phyloP scores from a whole-genome alignment of 2,797 vertebrate genomes.

The Odontamblyopus lacepedii region DNA sequence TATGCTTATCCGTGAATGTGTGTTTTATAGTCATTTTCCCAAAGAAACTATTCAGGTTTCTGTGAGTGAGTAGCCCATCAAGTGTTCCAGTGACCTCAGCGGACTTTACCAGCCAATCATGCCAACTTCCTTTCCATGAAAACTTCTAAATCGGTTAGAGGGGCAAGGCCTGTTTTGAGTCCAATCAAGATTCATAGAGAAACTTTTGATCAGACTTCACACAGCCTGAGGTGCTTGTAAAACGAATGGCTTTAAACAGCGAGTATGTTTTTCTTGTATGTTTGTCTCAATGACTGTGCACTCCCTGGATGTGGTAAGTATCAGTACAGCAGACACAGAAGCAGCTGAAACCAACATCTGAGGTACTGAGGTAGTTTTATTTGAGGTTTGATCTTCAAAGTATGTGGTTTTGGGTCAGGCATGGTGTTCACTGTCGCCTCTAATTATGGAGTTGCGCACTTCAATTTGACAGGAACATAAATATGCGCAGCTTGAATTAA shows the following conservation, averaged over 20 bases:
- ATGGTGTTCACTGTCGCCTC: slow-evolving; percentile 27
- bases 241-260: slow-evolving; percentile 59
- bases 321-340: slow-evolving; percentile 20
- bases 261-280: slow-evolving; percentile 55
- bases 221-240: slow-evolving; percentile 49
- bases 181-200: slow-evolving; percentile 36
- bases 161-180: slow-evolving; percentile 30
- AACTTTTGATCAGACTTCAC: slow-evolving; percentile 51
- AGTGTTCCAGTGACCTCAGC: slow-evolving; percentile 59
- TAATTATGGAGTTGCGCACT: slow-evolving; percentile 30
- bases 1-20: slow-evolving; percentile 14
- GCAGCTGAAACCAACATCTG: slow-evolving; percentile 28
- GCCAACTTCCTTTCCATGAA: slow-evolving; percentile 33
- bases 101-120: slow-evolving; percentile 29
- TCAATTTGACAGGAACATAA: slow-evolving; percentile 25
- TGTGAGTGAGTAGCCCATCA: slow-evolving; percentile 33
- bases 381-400: slow-evolving; percentile 36
- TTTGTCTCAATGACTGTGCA: slow-evolving; percentile 56
- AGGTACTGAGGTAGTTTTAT: slow-evolving; percentile 41
- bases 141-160: slow-evolving; percentile 32
- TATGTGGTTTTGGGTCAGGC: slow-evolving; percentile 22
- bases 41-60: slow-evolving; percentile 15
- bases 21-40: slow-evolving; percentile 32
- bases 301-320: slow-evolving; percentile 57
- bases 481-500: not conserved